A percentile compares a stretch with the other conserved stretches of the same genome.
These are phyloP conservation scores for Omphaloscelis lunosa DNA, from an alignment of 2,888 invertebrate genomes.

Conservation along the genomic window DNA sequence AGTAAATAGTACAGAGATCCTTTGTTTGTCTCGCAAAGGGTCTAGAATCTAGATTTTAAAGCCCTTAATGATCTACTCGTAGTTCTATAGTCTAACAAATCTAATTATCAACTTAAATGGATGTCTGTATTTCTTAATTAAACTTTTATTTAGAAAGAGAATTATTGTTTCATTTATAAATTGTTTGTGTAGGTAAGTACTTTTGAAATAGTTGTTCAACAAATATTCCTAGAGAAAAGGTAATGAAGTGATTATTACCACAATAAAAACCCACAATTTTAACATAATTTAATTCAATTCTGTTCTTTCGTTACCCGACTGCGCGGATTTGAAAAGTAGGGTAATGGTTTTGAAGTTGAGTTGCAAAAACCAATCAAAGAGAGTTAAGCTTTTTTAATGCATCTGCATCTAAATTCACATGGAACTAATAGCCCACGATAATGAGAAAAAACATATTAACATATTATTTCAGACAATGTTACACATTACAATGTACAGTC, in stretches of 20 bases:
- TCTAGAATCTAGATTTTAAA: slow-evolving; percentile 19
- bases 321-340: background rate
- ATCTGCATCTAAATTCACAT: background rate
- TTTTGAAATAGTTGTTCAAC: background rate
- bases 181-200: slow-evolving; percentile 1
- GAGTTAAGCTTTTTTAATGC: background rate
- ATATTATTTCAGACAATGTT: no score
- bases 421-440: background rate
- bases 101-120: slow-evolving; percentile 32
- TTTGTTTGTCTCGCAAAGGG: slow-evolving; percentile 27
- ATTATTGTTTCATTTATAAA: slow-evolving; percentile 17
- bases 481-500: no score
- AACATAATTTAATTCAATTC: background rate
- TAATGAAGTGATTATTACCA: background rate
- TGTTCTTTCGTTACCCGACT: background rate
- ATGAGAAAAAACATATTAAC: no score
- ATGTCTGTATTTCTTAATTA: slow-evolving; percentile 20
- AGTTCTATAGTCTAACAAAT: slow-evolving; percentile 15
- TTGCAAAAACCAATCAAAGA: background rate
- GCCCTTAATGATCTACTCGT: slow-evolving; percentile 20
- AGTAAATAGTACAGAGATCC: slow-evolving; percentile 13
- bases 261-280: background rate
- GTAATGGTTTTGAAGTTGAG: background rate
- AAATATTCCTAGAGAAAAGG: background rate
- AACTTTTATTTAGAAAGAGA: slow-evolving; percentile 10